Evolutionary conservation across 2,113 vertebrate species (phyloP), one percentile per base, ranked within the genome.

Genomic region (Ictalurus punctatus): DNA sequence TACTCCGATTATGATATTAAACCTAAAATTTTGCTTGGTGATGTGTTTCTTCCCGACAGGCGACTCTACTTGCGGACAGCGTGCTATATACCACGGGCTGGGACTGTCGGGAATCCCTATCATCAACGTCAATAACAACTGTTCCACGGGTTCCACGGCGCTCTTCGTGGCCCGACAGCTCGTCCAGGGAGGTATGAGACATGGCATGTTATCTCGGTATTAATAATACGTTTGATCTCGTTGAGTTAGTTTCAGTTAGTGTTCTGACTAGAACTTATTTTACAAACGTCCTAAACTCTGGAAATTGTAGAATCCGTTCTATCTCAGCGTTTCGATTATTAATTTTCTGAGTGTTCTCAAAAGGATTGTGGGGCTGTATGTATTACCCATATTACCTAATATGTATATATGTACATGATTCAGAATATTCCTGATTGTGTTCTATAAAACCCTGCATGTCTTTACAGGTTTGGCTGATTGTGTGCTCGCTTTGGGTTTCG

Each of bases 71-170:
- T 96, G 93, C 92, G 98, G 98, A 3, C 98, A 99, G 86, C 96
- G 98, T 73, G 97, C 98, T 5, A 96, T 99, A 93, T 99, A 99
- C 93, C 98, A 99, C 17, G 90, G 96, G 90, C 93, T 99, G 93
- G 98, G 98, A 34, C 90, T 99, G 80, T 97, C 98, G 0, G 98
- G 98, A 69, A 99, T 99, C 93, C 98, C 98, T 91, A 97, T 99
- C 76, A 86, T 97, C 90, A 99, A 99, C 2, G 97, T 99, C 37
- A 97, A 99, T 95, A 99, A 99, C 93, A 99, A 99, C 95, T 99
- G 98, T 92, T 96, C 98, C 81, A 99, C 97, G 0, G 98, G 98
- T 37, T 98, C 98, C 82, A 99, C 98, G 3, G 98, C 98, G 23
- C 94, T 99, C 91, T 99, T 96, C 92, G 91, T 98, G 96, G 97